Evolutionary conservation across 2,113 vertebrate species (phyloP).

Genomic region (Sakesphorus luctuosus): DNA sequence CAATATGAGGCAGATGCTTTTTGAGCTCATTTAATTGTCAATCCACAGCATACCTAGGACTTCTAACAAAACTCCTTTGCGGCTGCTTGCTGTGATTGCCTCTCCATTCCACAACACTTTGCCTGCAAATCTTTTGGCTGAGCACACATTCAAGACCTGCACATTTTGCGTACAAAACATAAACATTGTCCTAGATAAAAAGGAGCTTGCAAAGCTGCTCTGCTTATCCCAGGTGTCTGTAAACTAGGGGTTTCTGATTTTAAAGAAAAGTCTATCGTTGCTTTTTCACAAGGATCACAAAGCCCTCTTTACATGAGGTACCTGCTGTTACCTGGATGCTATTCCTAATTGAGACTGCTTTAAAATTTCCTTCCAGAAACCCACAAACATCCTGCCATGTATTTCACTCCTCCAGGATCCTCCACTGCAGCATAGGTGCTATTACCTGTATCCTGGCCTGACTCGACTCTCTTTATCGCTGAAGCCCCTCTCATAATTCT

Average conservation of each 20-base stretch:
- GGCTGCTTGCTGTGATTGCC: background rate
- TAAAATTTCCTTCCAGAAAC: background rate
- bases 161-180: background rate
- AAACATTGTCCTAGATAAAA: background rate
- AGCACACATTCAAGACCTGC: background rate
- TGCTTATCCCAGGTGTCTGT: background rate
- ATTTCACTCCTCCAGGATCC: background rate
- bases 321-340: background rate
- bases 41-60: background rate
- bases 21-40: conserved; percentile 12
- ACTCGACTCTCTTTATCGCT: accelerated
- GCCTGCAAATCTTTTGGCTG: background rate
- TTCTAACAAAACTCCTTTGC: background rate
- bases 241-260: background rate
- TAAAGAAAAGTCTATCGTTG: background rate
- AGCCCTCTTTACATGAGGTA: background rate
- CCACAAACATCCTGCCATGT: background rate
- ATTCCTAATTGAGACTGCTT: background rate
- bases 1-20: conserved; percentile 56
- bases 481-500: background rate
- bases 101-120: background rate
- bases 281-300: background rate
- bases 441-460: background rate
- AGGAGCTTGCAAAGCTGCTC: background rate
- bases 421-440: background rate